These are phyloP conservation scores for Pimpla rufipes DNA, from an alignment of 2,888 invertebrate species.

Conservation along the genomic window DNA sequence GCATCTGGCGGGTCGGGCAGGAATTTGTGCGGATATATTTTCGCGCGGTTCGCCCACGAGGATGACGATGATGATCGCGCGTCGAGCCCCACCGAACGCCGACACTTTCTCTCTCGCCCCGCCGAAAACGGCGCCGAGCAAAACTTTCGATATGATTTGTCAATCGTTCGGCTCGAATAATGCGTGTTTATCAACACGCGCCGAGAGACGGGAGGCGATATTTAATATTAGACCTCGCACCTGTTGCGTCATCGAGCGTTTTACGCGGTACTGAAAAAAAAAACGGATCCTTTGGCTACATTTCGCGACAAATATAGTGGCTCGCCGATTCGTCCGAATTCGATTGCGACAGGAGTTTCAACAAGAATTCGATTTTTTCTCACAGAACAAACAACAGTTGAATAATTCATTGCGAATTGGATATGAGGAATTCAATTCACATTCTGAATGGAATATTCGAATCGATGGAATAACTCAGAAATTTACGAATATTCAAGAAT, in stretches of 20 bases:
- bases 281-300: too few species aligned
- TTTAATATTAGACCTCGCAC: not conserved
- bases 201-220: not conserved
- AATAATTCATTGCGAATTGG: too few species aligned
- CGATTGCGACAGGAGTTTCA: too few species aligned
- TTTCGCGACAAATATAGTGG: too few species aligned
- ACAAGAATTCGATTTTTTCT: too few species aligned
- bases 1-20: not conserved
- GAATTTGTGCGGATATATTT: not conserved
- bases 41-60: conserved; percentile 2
- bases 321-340: too few species aligned
- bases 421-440: too few species aligned
- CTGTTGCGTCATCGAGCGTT: not conserved
- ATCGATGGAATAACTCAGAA: too few species aligned
- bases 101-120: conserved; percentile 9
- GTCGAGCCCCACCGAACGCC: not conserved
- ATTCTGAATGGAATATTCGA: too few species aligned
- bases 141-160: conserved; percentile 23
- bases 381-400: too few species aligned
- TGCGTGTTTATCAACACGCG: conserved; percentile 1
- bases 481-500: too few species aligned
- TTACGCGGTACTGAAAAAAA: too few species aligned
- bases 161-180: not conserved
- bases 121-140: conserved; percentile 2
- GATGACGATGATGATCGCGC: not conserved